phyloP scores from a whole-genome alignment of 2,113 vertebrate genomes.

The Herpetotheres cachinnans region DNA sequence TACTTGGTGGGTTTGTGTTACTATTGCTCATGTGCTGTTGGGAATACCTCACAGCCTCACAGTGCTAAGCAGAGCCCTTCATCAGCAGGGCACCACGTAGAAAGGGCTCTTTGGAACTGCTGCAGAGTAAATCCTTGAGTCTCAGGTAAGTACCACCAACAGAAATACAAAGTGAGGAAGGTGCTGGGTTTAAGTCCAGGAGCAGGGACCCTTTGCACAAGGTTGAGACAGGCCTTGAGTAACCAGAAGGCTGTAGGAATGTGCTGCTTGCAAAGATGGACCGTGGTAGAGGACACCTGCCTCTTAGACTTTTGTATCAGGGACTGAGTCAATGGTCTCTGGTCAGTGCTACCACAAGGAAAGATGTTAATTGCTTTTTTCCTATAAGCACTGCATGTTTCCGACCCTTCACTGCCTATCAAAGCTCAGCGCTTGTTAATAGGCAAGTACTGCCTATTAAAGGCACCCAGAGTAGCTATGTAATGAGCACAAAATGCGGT shows the following conservation, averaged over 20 bases:
- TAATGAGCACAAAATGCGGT: not conserved
- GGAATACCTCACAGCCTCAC: not conserved
- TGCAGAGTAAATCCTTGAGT: not conserved
- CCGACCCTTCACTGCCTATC: not conserved
- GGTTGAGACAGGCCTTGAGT: not conserved
- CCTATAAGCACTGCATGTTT: not conserved
- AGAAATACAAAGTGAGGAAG: not conserved
- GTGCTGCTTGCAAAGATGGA: not conserved
- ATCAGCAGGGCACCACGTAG: accelerated
- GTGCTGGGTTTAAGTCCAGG: not conserved
- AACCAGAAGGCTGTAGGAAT: not conserved
- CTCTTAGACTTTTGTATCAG: not conserved
- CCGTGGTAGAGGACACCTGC: not conserved
- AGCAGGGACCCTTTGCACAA: not conserved
- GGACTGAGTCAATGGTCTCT: not conserved
- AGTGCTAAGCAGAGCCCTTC: not conserved
- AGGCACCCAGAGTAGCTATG: not conserved
- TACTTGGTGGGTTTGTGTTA: not conserved
- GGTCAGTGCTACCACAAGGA: not conserved
- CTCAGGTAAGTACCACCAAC: not conserved
- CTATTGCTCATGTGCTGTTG: not conserved
- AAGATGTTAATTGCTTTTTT: not conserved
- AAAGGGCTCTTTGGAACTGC: not conserved
- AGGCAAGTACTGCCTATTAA: not conserved
- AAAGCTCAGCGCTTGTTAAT: not conserved